Conservation (phyloP, 2,113 vertebrate species). For the Sinocyclocheilus grahami region DNA sequence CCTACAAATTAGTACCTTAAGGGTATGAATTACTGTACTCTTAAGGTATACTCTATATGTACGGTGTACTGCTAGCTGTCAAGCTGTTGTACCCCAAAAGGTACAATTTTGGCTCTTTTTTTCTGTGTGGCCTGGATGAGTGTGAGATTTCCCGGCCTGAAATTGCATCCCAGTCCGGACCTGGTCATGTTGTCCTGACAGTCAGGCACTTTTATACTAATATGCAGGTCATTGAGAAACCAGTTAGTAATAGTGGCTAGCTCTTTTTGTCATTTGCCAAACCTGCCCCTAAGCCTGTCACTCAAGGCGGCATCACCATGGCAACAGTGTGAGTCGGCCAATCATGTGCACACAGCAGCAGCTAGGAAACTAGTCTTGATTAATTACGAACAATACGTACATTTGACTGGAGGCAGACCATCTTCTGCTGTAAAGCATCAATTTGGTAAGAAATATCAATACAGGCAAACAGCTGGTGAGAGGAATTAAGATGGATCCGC, state of each 20-base stretch:
- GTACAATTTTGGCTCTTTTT: no score
- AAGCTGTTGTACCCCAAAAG: no score
- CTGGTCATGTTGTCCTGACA: not conserved
- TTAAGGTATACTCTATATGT: no score
- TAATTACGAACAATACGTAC: constrained; percentile 45
- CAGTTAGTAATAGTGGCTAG: constrained; percentile 39
- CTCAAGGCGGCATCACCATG: constrained; percentile 35
- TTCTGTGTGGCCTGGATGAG: no score
- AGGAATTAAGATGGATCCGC: not conserved
- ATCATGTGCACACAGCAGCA: constrained; percentile 31
- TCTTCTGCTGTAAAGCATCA: not conserved
- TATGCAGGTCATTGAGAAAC: constrained; percentile 3
- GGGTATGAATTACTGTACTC: no score
- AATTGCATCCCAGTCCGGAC: no score
- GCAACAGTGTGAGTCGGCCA: constrained; percentile 43
- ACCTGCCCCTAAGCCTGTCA: constrained; percentile 46
- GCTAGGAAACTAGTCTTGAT: constrained; percentile 18
- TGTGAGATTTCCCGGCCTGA: no score
- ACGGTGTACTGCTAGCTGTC: no score
- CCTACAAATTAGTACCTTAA: no score
- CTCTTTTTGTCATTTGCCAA: constrained; percentile 22
- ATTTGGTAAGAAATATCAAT: not conserved
- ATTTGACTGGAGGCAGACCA: not conserved
- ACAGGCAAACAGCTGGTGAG: constrained; percentile 17
- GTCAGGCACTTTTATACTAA: not conserved